Percentiles rank a stretch among this genome's conserved stretches.
These are phyloP conservation scores for Cotesia chilonis DNA, from an alignment of 1,140 invertebrate species.

Conservation along the genomic window DNA sequence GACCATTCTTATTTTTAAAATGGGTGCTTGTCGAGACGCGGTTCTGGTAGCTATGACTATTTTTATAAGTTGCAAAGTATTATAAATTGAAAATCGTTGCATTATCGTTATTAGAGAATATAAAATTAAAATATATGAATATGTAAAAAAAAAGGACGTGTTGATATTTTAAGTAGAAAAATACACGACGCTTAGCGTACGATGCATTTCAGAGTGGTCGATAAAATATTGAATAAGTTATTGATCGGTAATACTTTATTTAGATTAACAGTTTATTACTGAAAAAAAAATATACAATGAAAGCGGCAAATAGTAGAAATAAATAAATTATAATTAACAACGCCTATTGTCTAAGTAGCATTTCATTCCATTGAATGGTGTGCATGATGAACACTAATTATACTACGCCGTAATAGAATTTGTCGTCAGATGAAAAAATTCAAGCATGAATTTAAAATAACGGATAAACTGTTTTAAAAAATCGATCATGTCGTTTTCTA, in stretches of 20 bases:
- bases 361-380: conserved; percentile 29
- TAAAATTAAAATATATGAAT: conserved; percentile 45
- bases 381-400: conserved; percentile 11
- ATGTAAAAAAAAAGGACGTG: conserved; percentile 54
- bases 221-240: background rate
- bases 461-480: conserved; percentile 12
- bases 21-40: conserved; percentile 48
- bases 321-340: conserved; percentile 15
- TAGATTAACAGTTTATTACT: background rate
- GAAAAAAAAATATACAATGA: conserved; percentile 17
- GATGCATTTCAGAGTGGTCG: conserved; percentile 44
- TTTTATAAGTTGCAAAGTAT: conserved; percentile 66
- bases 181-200: conserved; percentile 49
- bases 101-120: conserved; percentile 66
- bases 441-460: background rate
- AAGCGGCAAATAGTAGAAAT: conserved; percentile 10
- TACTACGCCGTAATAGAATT: conserved; percentile 13
- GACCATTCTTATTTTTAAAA: too few species aligned
- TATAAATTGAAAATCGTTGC: conserved; percentile 64
- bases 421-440: conserved; percentile 2
- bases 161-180: conserved; percentile 61
- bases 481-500: conserved; percentile 55
- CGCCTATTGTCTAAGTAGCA: conserved; percentile 33
- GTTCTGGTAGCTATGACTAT: conserved; percentile 60
- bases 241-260: background rate